A percentile compares a stretch with the other conserved stretches of the same genome.
phyloP scores from a whole-genome alignment of 2,888 invertebrate species.

The Lydus trimaculatus region DNA sequence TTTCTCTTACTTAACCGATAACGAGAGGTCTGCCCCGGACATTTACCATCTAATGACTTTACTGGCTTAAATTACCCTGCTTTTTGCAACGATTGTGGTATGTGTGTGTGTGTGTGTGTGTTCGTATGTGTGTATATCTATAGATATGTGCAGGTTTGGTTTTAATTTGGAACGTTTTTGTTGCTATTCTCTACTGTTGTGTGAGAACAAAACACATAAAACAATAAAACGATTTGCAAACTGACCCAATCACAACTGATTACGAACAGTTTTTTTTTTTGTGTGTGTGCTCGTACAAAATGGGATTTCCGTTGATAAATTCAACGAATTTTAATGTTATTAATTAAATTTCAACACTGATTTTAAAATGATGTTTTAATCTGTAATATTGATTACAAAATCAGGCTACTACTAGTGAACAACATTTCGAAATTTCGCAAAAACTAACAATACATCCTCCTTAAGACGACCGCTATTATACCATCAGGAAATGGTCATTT shows the following conservation, averaged over 20 bases:
- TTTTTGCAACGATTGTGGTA: slow-evolving; percentile 39
- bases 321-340: background rate
- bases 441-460: too few species aligned
- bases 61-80: slow-evolving; percentile 46
- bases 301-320: background rate
- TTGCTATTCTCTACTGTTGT: background rate
- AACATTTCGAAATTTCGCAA: too few species aligned
- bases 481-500: too few species aligned
- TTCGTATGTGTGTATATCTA: slow-evolving; percentile 27
- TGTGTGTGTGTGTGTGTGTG: slow-evolving; percentile 18
- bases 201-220: background rate
- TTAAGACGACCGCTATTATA: too few species aligned
- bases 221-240: background rate
- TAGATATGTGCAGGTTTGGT: slow-evolving; percentile 15
- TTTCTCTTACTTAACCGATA: slow-evolving; percentile 40
- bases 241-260: slow-evolving; percentile 3
- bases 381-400: background rate
- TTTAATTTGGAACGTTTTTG: slow-evolving; percentile 38
- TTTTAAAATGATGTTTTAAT: too few species aligned
- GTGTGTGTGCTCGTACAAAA: background rate
- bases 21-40: slow-evolving; percentile 47
- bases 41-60: slow-evolving; percentile 50
- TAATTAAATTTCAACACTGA: background rate
- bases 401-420: too few species aligned
- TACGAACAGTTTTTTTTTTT: background rate